These are phyloP conservation scores for Falco rusticolus DNA, from an alignment of 2,797 vertebrate genomes.

Conservation along the genomic window DNA sequence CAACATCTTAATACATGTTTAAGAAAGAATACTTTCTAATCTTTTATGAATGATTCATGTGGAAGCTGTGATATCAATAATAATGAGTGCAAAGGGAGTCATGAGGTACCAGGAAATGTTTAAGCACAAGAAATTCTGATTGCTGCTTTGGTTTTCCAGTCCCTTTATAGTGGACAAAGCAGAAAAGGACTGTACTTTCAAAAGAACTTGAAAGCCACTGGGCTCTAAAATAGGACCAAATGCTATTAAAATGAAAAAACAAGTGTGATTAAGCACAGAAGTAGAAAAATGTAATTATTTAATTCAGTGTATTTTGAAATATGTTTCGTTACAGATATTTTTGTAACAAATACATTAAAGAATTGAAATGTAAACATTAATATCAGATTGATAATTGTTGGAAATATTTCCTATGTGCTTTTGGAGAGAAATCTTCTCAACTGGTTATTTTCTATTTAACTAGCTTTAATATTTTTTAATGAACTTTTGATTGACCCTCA, in stretches of 20 bases:
- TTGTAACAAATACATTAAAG: background rate
- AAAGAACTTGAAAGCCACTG: background rate
- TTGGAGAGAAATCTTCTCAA: background rate
- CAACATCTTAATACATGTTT: background rate
- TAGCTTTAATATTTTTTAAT: background rate
- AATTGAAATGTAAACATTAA: background rate
- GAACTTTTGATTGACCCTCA: background rate
- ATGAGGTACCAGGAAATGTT: background rate
- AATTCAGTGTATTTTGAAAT: background rate
- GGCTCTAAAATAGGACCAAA: background rate
- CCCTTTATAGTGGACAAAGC: background rate
- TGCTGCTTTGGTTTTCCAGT: background rate
- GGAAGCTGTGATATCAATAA: background rate
- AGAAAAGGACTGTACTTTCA: background rate
- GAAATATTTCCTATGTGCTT: background rate
- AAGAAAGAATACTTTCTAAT: background rate
- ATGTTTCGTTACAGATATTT: background rate
- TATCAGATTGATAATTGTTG: background rate
- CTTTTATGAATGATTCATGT: background rate
- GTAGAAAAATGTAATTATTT: background rate
- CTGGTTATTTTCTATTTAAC: background rate
- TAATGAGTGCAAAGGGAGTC: background rate
- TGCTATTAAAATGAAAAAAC: background rate
- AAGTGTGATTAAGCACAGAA: background rate
- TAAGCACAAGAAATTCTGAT: background rate